Percentiles rank a stretch among this genome's conserved stretches.
Evolutionary conservation across 2,113 vertebrate genomes (phyloP).

Genomic region (Gorsachius goisagi): DNA sequence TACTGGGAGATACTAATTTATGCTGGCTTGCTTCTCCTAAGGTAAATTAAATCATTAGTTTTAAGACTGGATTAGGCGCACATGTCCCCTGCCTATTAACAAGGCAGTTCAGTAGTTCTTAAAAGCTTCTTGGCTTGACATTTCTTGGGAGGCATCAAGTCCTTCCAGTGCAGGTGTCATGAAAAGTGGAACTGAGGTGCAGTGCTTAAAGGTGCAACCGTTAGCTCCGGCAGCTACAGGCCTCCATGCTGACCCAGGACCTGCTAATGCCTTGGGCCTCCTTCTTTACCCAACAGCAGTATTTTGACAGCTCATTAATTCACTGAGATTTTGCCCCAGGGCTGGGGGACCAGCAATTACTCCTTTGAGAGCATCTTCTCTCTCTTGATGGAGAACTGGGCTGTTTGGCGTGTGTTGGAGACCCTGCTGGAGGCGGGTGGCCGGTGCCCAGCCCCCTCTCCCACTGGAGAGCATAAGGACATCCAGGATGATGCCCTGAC

Average conservation of each 20-base stretch:
- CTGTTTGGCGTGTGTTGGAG: fast-evolving
- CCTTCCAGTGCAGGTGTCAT: background rate
- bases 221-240: background rate
- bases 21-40: constrained; percentile 49
- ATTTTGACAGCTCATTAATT: background rate
- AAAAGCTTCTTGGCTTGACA: background rate
- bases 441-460: background rate
- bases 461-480: fast-evolving
- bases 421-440: background rate
- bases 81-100: background rate
- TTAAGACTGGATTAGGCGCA: constrained; percentile 26
- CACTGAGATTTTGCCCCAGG: background rate
- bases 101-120: background rate
- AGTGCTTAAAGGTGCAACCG: background rate
- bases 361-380: background rate
- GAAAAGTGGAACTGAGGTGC: background rate
- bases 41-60: constrained; percentile 67
- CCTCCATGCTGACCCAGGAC: fast-evolving
- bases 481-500: background rate
- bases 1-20: constrained; percentile 72
- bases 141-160: background rate
- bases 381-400: background rate
- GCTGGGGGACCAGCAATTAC: background rate
- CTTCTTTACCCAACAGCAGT: background rate
- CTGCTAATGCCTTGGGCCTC: background rate